Percentiles rank a stretch among this genome's conserved stretches.
phyloP scores from a whole-genome alignment of 2,888 invertebrate genomes.

The Tipula unca region DNA sequence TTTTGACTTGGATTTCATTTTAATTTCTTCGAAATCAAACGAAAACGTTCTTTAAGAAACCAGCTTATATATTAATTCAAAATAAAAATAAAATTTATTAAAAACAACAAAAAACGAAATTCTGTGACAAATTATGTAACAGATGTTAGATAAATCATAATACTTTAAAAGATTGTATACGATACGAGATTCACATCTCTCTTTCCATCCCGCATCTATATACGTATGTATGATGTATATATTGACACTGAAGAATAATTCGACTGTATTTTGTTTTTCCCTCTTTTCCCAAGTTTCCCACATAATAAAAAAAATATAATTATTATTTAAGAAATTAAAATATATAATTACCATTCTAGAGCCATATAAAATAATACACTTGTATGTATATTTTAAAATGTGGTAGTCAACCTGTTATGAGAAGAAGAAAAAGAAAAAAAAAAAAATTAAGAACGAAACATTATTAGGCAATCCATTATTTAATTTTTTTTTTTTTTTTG shows the following conservation, averaged over 20 bases:
- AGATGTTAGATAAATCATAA: conserved; percentile 14
- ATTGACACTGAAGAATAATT: not conserved
- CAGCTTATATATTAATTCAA: not conserved
- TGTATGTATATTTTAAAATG: not conserved
- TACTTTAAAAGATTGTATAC: not conserved
- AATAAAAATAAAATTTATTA: not conserved
- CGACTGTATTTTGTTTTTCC: not conserved
- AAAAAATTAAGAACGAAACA: not conserved
- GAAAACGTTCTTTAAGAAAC: not conserved
- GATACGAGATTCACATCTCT: not conserved
- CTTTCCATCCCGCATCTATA: not conserved
- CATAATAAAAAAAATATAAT: too few relatives aligned
- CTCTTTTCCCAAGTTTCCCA: not conserved
- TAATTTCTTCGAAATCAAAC: not conserved
- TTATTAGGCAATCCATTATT: not conserved
- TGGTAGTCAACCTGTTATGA: not conserved
- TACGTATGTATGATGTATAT: too few relatives aligned
- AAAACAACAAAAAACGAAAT: not conserved
- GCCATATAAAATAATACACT: not conserved
- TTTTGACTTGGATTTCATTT: not conserved
- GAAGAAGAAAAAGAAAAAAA: not conserved
- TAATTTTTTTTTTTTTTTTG: not conserved
- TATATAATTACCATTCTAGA: not conserved
- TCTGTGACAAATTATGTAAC: conserved; percentile 8
- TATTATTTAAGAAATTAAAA: not conserved